phyloP scores from a whole-genome alignment of 2,888 invertebrate genomes.

The Tenthredo scrophulariae region DNA sequence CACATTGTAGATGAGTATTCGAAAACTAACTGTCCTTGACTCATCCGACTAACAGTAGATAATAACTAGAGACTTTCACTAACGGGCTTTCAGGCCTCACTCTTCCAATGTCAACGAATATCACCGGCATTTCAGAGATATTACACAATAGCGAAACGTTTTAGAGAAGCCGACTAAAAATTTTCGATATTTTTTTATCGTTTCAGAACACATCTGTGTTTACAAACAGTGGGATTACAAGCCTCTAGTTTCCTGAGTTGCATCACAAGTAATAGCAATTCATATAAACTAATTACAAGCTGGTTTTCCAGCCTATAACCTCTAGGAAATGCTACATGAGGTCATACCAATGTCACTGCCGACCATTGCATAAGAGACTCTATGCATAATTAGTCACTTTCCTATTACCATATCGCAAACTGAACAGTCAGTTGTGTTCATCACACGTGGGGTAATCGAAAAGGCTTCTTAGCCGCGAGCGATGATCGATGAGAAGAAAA shows the following conservation, averaged over 20 bases:
- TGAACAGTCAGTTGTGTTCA: background rate
- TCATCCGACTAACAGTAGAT: background rate
- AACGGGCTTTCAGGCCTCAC: background rate
- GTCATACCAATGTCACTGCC: background rate
- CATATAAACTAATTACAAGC: background rate
- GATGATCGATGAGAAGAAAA: background rate
- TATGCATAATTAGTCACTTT: background rate
- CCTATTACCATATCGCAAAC: background rate
- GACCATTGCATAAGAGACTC: background rate
- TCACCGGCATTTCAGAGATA: background rate
- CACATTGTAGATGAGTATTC: background rate
- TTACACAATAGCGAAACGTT: background rate
- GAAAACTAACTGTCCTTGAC: background rate
- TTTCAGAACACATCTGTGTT: background rate
- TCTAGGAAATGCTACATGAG: background rate
- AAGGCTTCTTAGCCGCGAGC: background rate
- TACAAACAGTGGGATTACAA: background rate
- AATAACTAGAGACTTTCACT: slow-evolving; percentile 5
- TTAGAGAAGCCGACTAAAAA: background rate
- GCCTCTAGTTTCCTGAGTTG: background rate
- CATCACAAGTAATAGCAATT: background rate
- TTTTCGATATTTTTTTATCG: background rate
- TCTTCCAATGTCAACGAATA: background rate
- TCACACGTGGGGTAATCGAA: background rate
- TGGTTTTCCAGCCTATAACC: background rate